These are phyloP conservation scores for Chaenodraco wilsoni DNA, from an alignment of 2,797 vertebrate genomes.

Conservation along the genomic window DNA sequence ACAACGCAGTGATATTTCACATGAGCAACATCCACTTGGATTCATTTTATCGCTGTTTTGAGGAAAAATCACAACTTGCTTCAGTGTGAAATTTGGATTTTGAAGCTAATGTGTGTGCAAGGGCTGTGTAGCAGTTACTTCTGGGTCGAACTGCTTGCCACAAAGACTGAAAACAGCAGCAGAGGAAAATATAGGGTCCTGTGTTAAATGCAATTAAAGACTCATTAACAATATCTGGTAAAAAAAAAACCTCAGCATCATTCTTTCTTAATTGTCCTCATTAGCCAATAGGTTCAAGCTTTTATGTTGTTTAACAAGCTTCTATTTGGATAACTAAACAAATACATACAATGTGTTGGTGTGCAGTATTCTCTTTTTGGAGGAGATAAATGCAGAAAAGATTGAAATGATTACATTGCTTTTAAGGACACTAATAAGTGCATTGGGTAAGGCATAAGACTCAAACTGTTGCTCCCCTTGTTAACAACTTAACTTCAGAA, in stretches of 20 bases:
- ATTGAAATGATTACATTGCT: slow-evolving; percentile 58
- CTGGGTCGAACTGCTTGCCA: slow-evolving; percentile 31
- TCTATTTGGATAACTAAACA: slow-evolving; percentile 49
- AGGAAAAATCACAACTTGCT: slow-evolving; percentile 42
- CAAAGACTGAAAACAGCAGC: slow-evolving; percentile 28
- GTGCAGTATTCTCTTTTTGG: slow-evolving; percentile 38
- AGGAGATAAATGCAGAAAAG: slow-evolving; percentile 41
- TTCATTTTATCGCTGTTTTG: slow-evolving; percentile 41
- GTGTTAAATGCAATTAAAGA: slow-evolving; percentile 50
- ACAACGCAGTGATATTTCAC: slow-evolving; percentile 41
- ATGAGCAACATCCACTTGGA: slow-evolving; percentile 45
- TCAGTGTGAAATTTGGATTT: slow-evolving; percentile 29
- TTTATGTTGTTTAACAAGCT: slow-evolving; percentile 52
- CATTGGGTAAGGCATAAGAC: slow-evolving; percentile 36
- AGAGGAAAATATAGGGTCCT: slow-evolving; percentile 28
- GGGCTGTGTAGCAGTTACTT: slow-evolving; percentile 32
- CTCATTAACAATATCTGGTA: slow-evolving; percentile 39
- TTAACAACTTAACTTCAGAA: slow-evolving; percentile 65
- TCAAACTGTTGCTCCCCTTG: slow-evolving; percentile 45
- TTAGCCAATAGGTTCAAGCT: slow-evolving; percentile 68
- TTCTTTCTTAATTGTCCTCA: slow-evolving; percentile 50
- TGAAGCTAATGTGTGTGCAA: slow-evolving; percentile 31
- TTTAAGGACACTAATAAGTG: slow-evolving; percentile 55
- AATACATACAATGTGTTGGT: slow-evolving; percentile 35
- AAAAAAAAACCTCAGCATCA: too few species aligned